Conservation (phyloP, 2,797 vertebrate species). For the Thripadectes ignobilis region DNA sequence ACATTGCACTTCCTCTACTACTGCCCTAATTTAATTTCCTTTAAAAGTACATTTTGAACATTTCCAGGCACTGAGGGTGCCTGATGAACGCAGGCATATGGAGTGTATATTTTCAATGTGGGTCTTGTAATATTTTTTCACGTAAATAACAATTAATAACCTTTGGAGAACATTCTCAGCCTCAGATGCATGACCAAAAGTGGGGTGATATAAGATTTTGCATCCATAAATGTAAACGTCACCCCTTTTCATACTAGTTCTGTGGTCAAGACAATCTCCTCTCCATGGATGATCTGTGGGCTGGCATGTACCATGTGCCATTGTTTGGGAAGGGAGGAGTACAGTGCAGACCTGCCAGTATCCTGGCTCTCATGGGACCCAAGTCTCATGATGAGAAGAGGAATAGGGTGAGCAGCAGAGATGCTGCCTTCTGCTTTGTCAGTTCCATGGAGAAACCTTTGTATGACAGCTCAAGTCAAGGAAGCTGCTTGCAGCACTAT, state of each 20-base stretch:
- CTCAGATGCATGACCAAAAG: not conserved
- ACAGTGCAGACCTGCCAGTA: not conserved
- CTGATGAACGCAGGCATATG: not conserved
- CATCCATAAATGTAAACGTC: not conserved
- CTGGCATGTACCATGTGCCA: accelerated
- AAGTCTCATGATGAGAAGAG: not conserved
- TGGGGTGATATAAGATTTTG: not conserved
- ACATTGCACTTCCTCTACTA: not conserved
- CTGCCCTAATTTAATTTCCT: not conserved
- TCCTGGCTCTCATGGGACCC: not conserved
- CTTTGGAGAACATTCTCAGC: not conserved
- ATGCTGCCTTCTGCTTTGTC: not conserved
- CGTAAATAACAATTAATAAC: not conserved
- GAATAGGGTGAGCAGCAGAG: not conserved
- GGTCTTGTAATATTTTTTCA: not conserved
- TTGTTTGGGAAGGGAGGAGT: not conserved
- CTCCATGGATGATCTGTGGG: not conserved
- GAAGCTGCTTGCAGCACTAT: not conserved
- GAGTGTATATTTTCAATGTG: not conserved
- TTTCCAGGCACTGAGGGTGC: not conserved
- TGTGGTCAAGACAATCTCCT: not conserved
- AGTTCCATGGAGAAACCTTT: not conserved
- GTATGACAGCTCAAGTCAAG: not conserved
- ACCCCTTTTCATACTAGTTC: not conserved
- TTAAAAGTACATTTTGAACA: not conserved